These are phyloP conservation scores for Alsophila aescularia DNA, from an alignment of 2,888 invertebrate species.

Conservation along the genomic window DNA sequence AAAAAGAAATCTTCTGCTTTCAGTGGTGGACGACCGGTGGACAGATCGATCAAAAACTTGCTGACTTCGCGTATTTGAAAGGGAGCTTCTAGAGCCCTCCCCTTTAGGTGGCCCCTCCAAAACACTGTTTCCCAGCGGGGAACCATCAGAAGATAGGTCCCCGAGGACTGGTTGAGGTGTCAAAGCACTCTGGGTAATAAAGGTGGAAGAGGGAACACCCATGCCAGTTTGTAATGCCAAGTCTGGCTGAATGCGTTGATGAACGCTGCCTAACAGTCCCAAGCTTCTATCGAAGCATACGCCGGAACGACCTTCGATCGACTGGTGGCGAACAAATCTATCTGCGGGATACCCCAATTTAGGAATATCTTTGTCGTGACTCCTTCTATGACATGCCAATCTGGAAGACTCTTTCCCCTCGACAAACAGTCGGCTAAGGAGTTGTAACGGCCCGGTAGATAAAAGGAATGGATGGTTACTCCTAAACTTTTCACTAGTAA, in stretches of 20 bases:
- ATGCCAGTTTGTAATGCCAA: too few relatives aligned
- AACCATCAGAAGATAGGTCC: conserved; percentile 28
- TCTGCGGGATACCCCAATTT: conserved; percentile 22
- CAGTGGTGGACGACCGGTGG: conserved; percentile 1
- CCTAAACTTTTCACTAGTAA: too few relatives aligned
- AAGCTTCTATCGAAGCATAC: conserved; percentile 13
- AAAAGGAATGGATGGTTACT: too few relatives aligned
- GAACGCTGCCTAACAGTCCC: conserved; percentile 2
- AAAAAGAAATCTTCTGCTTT: conserved; percentile 24
- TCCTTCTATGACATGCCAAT: too few relatives aligned
- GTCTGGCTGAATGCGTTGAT: conserved; percentile 11
- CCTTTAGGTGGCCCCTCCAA: conserved; percentile 33
- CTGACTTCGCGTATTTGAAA: conserved; percentile 14
- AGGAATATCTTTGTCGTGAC: conserved; percentile 10
- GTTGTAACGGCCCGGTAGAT: too few relatives aligned
- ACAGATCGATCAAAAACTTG: too few relatives aligned
- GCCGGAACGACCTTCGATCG: too few relatives aligned
- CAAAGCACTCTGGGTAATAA: conserved; percentile 33
- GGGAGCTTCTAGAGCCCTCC: conserved; percentile 22
- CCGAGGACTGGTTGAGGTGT: too few relatives aligned
- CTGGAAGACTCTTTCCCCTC: too few relatives aligned
- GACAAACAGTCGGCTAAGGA: too few relatives aligned
- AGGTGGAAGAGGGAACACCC: too few relatives aligned
- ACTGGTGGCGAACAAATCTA: conserved; percentile 19
- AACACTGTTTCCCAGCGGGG: conserved; percentile 33